Conservation (phyloP, 2,797 vertebrate species). For the Sebastes diploproa region DNA sequence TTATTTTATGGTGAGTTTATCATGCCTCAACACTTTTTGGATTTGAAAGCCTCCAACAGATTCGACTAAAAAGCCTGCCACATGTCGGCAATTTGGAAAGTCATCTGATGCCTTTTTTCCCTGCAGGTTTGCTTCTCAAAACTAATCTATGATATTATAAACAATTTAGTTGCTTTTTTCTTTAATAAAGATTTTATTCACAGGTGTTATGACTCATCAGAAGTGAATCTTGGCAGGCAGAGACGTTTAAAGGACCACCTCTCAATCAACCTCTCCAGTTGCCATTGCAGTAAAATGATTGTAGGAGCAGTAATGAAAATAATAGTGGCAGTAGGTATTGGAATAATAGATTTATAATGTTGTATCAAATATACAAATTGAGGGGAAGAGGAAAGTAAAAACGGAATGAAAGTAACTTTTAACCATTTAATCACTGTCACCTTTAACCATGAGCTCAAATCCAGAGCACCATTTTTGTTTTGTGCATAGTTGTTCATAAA, state of each 20-base stretch:
- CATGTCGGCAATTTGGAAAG: constrained; percentile 7
- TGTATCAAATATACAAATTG: not conserved
- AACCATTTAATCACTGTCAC: not conserved
- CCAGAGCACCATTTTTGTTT: not conserved
- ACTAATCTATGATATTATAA: not conserved
- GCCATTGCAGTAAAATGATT: not conserved
- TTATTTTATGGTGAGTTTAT: constrained; percentile 12
- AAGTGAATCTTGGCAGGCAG: constrained; percentile 5
- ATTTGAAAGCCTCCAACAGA: constrained; percentile 13
- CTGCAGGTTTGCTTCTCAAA: not conserved
- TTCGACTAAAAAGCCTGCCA: not conserved
- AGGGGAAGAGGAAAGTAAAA: not conserved
- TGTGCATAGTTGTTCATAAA: not conserved
- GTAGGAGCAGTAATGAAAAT: not conserved
- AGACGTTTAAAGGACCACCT: not conserved
- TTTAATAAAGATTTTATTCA: not conserved
- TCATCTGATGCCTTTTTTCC: not conserved
- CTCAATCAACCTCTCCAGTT: not conserved
- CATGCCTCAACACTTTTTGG: constrained; percentile 8
- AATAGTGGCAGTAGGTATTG: not conserved
- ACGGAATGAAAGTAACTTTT: not conserved
- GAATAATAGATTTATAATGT: not conserved
- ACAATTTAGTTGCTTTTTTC: not conserved
- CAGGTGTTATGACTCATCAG: not conserved
- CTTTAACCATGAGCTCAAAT: not conserved